Base-by-base conservation (phyloP, 2,113 vertebrate genomes). In the Donacobius atricapilla region DNA sequence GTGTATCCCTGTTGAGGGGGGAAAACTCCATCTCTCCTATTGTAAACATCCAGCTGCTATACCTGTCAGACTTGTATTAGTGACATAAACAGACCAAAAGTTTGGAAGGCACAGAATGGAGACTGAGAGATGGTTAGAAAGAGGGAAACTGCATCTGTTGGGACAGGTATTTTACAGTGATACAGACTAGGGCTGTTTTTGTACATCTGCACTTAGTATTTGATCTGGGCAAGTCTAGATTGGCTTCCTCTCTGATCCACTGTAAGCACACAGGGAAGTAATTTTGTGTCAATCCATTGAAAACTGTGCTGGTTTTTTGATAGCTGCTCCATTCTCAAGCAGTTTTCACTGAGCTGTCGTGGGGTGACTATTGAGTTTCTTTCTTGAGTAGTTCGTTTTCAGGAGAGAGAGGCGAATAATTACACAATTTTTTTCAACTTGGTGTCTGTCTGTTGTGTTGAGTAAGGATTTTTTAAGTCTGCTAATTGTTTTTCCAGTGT, bases 321-420 rank as follows among this genome's bases (percentile, higher is more conserved):
- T 72, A 65, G 21, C 70, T 61, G 37, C 50, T 87, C 37, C 27
- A 9, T 79, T 63, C 18, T 85, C 16, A 57, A 91, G 66, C n/a
- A 42, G n/a, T 73, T 89, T 78, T 86, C 68, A 58, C 61, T 78
- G 48, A 87, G 48, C 48, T 89, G 60, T 87, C 70, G 35, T 10
- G 28, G 9, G 44, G 14, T 51, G 33, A 35, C 19, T 25, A 7
- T 12, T 6, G 4, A 76, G 37, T 84, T 84, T 91, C 58, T 78
- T 91, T 78, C 39, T 73, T 51, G 45, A 71, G 39, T 63, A 42
- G 57, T 53, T 92, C 28, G 31, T 87, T 95, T 94, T 57, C 64
- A 75, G 64, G 39, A 87, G 45, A 83, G 63, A 87, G 15, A 66
- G 39, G 19, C 8, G 5, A 71, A 15, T 88, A 80, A 83, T 90